A percentile compares a stretch with the other conserved stretches of the same genome.
phyloP scores from a whole-genome alignment of 2,888 invertebrate genomes.

The Hyposoter didymator region DNA sequence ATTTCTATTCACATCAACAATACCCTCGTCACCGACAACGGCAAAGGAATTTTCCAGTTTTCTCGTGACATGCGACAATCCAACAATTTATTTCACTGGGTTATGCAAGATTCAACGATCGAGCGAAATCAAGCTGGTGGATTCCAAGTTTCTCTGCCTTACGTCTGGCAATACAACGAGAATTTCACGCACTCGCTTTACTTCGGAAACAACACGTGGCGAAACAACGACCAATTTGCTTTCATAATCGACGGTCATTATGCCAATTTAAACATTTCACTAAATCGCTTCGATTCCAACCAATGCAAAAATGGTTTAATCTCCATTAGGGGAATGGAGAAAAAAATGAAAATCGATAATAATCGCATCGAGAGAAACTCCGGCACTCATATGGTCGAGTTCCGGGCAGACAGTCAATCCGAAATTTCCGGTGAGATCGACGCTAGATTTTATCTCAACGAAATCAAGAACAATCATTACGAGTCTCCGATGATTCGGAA shows the following conservation, averaged over 20 bases:
- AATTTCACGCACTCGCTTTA: constrained; percentile 96
- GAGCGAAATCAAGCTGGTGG: constrained; percentile 95
- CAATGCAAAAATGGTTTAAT: constrained; percentile 92
- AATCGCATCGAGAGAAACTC: constrained; percentile 93
- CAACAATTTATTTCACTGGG: constrained; percentile 98
- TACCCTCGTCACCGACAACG: constrained; percentile 94
- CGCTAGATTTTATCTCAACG: constrained; percentile 92
- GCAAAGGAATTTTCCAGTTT: constrained; percentile 94
- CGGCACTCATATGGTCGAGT: constrained; percentile 94
- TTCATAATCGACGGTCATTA: constrained; percentile 97
- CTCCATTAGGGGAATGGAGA: constrained; percentile 97
- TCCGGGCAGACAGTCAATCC: constrained; percentile 95
- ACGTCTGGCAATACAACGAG: constrained; percentile 97
- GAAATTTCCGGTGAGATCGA: constrained; percentile 94
- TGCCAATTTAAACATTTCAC: constrained; percentile 93
- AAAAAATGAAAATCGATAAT: constrained; percentile 93
- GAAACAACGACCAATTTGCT: constrained; percentile 93
- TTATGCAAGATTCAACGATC: constrained; percentile 93
- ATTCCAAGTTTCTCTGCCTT: constrained; percentile 94
- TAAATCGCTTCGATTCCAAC: constrained; percentile 94
- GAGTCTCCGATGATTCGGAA: constrained; percentile 75
- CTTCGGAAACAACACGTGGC: constrained; percentile 94
- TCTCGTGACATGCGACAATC: constrained; percentile 97
- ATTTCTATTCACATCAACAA: constrained; percentile 95
- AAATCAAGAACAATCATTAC: constrained; percentile 89